Evolutionary conservation across 1,140 invertebrate genomes (phyloP), one percentile per base, ranked within the genome.

Genomic region (Chrysopa pallens): DNA sequence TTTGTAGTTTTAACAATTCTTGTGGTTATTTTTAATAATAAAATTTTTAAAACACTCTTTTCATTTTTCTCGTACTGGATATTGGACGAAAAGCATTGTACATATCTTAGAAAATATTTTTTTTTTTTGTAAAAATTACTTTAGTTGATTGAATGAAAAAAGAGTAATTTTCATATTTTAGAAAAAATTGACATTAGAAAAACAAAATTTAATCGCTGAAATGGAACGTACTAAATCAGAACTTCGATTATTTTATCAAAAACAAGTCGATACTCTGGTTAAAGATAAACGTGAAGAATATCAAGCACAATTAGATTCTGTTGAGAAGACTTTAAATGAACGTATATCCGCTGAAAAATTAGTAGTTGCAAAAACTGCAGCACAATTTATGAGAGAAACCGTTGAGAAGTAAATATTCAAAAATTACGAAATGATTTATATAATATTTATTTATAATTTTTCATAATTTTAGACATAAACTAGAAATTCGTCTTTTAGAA

Each of bases 191-290:
- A 66, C 70, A 51, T 64, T 68, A 17, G 73, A 80, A 53, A 52
- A 67, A 1, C 69, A 69, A 44, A 55, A 54, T 27, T 55, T 66
- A 13, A 65, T 62, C 41, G 68, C 66, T 46, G 62, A 76, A 39
- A 52, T 80, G 8, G 79, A 84, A 38, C 60, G 70, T 6, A 73
- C 74, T 42, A 76, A 76, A 49, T 60, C 64, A 7, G 77, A 83
- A 45, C 57, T 84, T 8, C 74, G 78, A 51, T 67, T 70, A 14
- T 73, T 80, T 50, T 87, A 85, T 52, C 83, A 87, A 54, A 75
- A 76, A 43, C 82, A 87, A 61, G 62, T 87, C 27, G 81, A 87
- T 43, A 68, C 74, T 36, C 76, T 83, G 3, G 80, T 87, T 4
- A 66, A 74, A 44, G 68, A 69, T 12, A 87, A 87, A 57, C 56